Evolutionary conservation across 2,113 vertebrate genomes (phyloP).

Genomic region (Gobius niger): DNA sequence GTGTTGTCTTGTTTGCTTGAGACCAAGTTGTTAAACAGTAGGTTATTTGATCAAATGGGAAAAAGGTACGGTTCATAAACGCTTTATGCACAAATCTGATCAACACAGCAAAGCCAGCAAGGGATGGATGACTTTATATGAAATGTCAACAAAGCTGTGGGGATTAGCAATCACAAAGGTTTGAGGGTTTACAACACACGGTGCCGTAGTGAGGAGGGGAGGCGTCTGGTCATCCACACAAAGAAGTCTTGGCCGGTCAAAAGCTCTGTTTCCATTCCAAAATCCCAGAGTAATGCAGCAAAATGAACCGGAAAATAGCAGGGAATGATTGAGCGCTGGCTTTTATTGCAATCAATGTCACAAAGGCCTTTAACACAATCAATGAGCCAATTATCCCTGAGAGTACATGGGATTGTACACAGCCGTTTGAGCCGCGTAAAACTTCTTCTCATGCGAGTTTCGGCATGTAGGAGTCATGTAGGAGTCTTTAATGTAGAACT

Average conservation of each 20-base stretch:
- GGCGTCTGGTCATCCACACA: constrained; percentile 59
- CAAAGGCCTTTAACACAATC: constrained; percentile 19
- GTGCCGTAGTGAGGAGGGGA: constrained; percentile 17
- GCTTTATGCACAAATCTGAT: background rate
- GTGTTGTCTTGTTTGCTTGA: too few species aligned
- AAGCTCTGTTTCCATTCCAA: constrained; percentile 32
- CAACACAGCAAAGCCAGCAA: constrained; percentile 14
- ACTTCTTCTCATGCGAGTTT: constrained; percentile 14
- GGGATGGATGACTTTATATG: constrained; percentile 24
- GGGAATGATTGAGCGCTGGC: constrained; percentile 18
- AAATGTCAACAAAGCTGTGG: constrained; percentile 57
- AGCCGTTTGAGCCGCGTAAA: background rate
- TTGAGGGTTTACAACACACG: constrained; percentile 38
- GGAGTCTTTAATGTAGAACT: constrained; percentile 2
- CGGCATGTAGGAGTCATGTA: background rate
- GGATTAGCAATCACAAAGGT: constrained; percentile 40
- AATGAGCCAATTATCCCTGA: constrained; percentile 23
- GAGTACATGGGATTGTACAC: constrained; percentile 7
- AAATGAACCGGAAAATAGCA: constrained; percentile 31
- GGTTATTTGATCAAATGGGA: too few species aligned
- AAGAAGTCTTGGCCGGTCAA: constrained; percentile 57
- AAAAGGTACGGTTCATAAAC: background rate
- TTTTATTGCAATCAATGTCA: constrained; percentile 34
- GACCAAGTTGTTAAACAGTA: too few species aligned
- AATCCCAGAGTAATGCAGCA: constrained; percentile 22